These are phyloP conservation scores for Elachura formosa DNA, from an alignment of 2,113 vertebrate species.

Conservation along the genomic window DNA sequence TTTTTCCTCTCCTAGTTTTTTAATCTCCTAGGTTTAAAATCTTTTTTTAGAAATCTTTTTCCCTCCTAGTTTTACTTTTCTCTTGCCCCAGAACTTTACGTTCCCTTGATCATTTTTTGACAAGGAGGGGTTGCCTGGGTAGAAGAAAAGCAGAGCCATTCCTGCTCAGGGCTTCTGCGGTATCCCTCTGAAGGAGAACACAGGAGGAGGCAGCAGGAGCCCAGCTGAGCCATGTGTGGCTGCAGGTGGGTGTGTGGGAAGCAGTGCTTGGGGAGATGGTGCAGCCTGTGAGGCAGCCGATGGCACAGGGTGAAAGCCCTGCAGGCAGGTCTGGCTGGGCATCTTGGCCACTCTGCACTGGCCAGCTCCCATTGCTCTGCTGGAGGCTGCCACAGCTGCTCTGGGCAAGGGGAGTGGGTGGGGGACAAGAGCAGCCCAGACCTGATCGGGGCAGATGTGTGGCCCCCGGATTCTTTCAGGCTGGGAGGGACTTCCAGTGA, in stretches of 20 bases:
- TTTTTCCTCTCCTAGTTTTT: not conserved
- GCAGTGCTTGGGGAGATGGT: not conserved
- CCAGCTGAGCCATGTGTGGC: not conserved
- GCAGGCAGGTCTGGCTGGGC: not conserved
- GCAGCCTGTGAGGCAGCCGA: not conserved
- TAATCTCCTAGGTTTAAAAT: too few species aligned
- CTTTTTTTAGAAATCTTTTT: too few species aligned
- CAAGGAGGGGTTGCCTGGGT: not conserved
- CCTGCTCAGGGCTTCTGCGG: not conserved
- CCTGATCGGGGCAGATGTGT: fast-evolving
- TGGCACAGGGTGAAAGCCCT: not conserved
- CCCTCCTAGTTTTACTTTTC: not conserved
- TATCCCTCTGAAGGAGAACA: not conserved
- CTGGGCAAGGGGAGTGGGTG: not conserved
- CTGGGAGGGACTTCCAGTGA: not conserved
- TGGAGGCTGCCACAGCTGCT: not conserved
- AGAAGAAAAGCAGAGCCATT: not conserved
- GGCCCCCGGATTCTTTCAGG: too few species aligned
- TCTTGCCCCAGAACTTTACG: not conserved
- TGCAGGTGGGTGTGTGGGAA: not conserved
- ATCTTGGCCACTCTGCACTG: not conserved
- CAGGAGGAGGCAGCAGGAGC: not conserved
- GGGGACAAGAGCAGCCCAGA: not conserved
- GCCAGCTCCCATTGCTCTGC: not conserved
- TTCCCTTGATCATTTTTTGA: not conserved